Evolutionary conservation across 2,113 vertebrate species (phyloP), one percentile per base, ranked within the genome.

Genomic region (Toxostoma redivivum): DNA sequence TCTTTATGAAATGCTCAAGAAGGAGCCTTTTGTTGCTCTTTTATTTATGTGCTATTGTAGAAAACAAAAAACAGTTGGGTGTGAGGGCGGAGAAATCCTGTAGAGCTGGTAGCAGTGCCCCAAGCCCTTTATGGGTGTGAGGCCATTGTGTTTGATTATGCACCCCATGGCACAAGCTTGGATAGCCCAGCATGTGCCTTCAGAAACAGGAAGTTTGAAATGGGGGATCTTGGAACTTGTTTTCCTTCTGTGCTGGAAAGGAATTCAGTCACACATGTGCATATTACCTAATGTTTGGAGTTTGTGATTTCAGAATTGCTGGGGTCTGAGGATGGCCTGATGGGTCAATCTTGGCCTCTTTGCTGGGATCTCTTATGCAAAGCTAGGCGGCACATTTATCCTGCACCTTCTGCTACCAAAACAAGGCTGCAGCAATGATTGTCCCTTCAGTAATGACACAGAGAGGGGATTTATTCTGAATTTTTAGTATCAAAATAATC

Each of bases 201-300:
- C 20, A 54, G 66, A 56, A 69, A 13, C 1, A 23, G 13, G 10
- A 53, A 44, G 27, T 31, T 47, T 86, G 35, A 56, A 84, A 42
- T 1, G 5, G 54, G 64, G 3, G 5, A 7, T 64, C 37, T 44
- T 67, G 79, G 61, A 66, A 51, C 30, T 58, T 64, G 16, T 30
- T 84, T 91, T 0, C 0, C 20, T 74, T 37, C 44, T 51, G 44
- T 81, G 47, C 44, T 74, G 37, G 51, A n/a, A 78, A 78, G 57
- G 11, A 84, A 31, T 73, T 69, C 0, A 0, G n/a, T 83, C 27
- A 28, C 0, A 10, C 33, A n/a, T 10, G 5, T 60, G 31, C 15
- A 11, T 24, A 44, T 86, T 71, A 35, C 19, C 14, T 81, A 38
- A 35, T 38, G 12, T 42, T 92, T 81, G 76, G 12, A 58, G 11